Percentiles rank a stretch among this genome's conserved stretches.
Evolutionary conservation across 2,797 vertebrate genomes (phyloP).

Genomic region (Myotis pilosus): DNA sequence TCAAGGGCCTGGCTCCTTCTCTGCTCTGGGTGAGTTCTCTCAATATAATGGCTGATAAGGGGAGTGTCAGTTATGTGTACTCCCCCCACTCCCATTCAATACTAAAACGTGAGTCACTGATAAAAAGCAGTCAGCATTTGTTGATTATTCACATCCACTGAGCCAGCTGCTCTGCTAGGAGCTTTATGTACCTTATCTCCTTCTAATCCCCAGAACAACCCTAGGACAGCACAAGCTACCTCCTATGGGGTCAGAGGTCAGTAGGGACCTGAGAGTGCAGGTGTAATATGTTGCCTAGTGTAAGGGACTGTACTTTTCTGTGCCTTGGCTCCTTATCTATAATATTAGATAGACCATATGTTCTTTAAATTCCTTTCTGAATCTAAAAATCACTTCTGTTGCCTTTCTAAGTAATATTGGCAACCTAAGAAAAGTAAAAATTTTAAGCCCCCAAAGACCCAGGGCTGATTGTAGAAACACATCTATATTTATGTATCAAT

Average conservation of each 20-base stretch:
- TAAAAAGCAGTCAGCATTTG: slow-evolving; percentile 33
- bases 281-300: background rate
- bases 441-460: background rate
- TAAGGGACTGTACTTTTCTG: background rate
- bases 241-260: background rate
- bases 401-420: slow-evolving; percentile 12
- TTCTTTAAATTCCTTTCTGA: slow-evolving; percentile 11
- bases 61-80: slow-evolving; percentile 5
- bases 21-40: background rate
- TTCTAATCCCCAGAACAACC: background rate
- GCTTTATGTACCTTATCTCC: background rate
- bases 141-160: background rate
- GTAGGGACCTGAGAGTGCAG: background rate
- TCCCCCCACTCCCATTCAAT: background rate
- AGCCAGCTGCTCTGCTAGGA: background rate
- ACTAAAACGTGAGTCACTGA: slow-evolving; percentile 32
- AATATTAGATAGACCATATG: background rate
- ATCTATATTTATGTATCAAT: background rate
- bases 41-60: background rate
- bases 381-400: background rate
- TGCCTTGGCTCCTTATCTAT: background rate
- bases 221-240: background rate
- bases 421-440: background rate
- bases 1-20: background rate
- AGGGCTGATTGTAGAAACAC: background rate